Percentiles rank a stretch among this genome's conserved stretches.
Evolutionary conservation across 2,797 vertebrate species (phyloP).

Genomic region (Mormyrus hasselquistii): DNA sequence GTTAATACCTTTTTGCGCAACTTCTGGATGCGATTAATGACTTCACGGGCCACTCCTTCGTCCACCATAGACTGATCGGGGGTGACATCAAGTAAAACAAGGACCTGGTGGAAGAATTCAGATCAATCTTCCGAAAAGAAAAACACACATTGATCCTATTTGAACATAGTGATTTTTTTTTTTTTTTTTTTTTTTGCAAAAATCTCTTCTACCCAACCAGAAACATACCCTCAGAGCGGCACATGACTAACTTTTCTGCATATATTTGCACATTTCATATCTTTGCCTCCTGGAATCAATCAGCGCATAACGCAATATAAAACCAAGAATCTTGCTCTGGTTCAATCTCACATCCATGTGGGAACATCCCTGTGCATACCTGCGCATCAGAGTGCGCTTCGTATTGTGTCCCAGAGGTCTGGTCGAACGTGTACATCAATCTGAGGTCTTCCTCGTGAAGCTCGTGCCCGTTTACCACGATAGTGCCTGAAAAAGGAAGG

Average conservation of each 20-base stretch:
- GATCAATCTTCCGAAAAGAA: background rate
- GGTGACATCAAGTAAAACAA: conserved; percentile 84
- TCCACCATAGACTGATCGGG: conserved; percentile 95
- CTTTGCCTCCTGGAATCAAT: background rate
- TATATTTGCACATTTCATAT: background rate
- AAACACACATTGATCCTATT: background rate
- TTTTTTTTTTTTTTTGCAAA: background rate
- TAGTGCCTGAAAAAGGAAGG: conserved; percentile 61
- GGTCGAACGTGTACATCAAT: conserved; percentile 84
- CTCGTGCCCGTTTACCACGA: conserved; percentile 80
- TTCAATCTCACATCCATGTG: background rate
- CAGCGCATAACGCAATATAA: background rate
- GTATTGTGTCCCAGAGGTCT: conserved; percentile 70
- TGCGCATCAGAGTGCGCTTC: conserved; percentile 92
- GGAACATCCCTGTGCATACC: conserved; percentile 50
- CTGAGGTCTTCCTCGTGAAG: conserved; percentile 85
- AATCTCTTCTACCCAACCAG: background rate
- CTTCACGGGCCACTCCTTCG: conserved; percentile 90
- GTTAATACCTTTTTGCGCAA: conserved; percentile 86
- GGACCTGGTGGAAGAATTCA: conserved; percentile 59
- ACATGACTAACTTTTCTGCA: background rate
- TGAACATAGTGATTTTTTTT: background rate
- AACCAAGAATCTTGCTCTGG: background rate
- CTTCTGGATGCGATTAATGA: conserved; percentile 98
- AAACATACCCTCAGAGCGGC: background rate